These are phyloP conservation scores for Spodoptera litura DNA, from an alignment of 1,140 invertebrate genomes.

Conservation along the genomic window DNA sequence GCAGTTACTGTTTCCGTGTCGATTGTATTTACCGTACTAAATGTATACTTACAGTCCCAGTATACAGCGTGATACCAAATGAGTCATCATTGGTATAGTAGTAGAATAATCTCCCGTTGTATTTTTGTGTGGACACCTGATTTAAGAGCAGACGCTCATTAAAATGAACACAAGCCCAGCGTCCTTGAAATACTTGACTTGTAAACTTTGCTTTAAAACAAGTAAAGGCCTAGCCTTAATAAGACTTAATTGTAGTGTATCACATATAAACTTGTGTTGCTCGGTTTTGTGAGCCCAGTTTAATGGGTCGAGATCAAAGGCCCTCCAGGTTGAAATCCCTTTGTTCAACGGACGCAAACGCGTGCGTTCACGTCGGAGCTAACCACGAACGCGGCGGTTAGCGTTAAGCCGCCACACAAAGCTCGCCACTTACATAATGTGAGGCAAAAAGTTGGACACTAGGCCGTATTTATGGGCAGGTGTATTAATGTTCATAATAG, in stretches of 20 bases:
- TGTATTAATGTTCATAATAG: conserved; percentile 29
- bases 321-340: conserved; percentile 29
- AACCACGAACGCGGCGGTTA: conserved; percentile 36
- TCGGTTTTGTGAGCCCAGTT: conserved; percentile 29
- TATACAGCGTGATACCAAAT: no score
- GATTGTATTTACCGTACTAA: no score
- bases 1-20: not conserved
- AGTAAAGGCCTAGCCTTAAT: conserved; percentile 25
- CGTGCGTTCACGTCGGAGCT: conserved; percentile 37
- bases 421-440: conserved; percentile 36
- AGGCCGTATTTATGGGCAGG: conserved; percentile 32
- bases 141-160: not conserved
- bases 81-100: no score
- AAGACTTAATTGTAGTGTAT: conserved; percentile 45
- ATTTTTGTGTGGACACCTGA: not conserved
- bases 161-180: not conserved
- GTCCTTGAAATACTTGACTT: conserved; percentile 23
- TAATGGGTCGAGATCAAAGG: conserved; percentile 46
- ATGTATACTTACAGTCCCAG: no score
- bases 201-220: conserved; percentile 39
- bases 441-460: conserved; percentile 30
- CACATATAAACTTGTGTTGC: conserved; percentile 40
- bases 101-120: no score
- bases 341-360: conserved; percentile 35
- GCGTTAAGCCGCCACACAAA: conserved; percentile 42